A percentile compares a stretch with the other conserved stretches of the same genome.
Conservation (phyloP, 2,113 vertebrate species). For the Pycnonotus jocosus region DNA sequence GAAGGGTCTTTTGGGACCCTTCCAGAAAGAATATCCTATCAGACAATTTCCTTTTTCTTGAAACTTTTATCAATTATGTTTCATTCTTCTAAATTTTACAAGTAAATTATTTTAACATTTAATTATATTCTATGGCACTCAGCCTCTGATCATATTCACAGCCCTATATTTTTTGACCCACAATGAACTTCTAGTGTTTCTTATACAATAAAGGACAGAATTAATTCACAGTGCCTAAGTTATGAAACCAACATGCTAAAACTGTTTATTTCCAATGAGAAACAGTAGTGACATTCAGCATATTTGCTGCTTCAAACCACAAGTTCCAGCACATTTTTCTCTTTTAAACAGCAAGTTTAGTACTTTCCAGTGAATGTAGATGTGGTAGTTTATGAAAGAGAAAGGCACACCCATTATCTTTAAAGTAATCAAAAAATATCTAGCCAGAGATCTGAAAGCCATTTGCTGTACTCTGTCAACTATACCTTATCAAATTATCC, state of each 20-base stretch:
- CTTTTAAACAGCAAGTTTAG: neutral
- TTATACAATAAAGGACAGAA: neutral
- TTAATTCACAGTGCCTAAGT: neutral
- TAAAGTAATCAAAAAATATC: neutral
- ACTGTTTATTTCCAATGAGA: neutral
- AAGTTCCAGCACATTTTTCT: neutral
- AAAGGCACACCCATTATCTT: neutral
- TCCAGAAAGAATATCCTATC: neutral
- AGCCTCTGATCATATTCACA: neutral
- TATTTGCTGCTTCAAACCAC: neutral
- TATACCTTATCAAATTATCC: conserved; percentile 10
- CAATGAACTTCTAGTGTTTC: neutral
- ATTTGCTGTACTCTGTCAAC: neutral
- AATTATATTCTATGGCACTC: neutral
- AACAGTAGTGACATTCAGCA: neutral
- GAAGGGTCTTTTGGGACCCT: neutral
- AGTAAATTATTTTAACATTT: neutral
- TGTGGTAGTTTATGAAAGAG: neutral
- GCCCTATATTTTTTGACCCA: neutral
- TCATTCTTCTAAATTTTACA: neutral
- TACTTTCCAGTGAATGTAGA: neutral
- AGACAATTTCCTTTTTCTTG: neutral
- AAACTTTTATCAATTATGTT: neutral
- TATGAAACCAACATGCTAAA: neutral
- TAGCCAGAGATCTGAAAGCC: neutral